Base-by-base conservation (phyloP, 1,140 invertebrate species). In the Vanessa tameamea region DNA sequence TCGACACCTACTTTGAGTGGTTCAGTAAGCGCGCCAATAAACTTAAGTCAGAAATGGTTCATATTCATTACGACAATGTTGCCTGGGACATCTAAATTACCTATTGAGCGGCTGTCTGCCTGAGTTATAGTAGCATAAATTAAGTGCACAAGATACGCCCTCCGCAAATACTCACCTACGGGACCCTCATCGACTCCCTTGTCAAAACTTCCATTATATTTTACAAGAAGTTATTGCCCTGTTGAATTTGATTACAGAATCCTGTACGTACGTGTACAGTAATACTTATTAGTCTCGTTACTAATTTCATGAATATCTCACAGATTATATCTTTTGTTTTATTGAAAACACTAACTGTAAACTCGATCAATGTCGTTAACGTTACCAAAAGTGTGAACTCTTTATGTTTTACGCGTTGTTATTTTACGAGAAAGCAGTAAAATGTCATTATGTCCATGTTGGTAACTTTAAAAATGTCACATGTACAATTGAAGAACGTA, bases 91-190 rank as follows among this genome's bases (percentile, higher is more conserved):
- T 89, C 89, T 91, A 91, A 91, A 91, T 91, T 88, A 91, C 88
- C 86, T 88, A 91, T 87, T 84, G 85, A 82, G 73, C 78, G 78
- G 76, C 87, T 82, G 88, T 89, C 86, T 75, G 79, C 31, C 77
- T 89, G 88, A 91, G 86, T 89, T 91, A 91, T 90, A 84, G 89
- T 84, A 81, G 73, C 88, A 90, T 91, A 91, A 91, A 90, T 90
- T 88, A 88, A 83, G 76, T 81, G 77, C 77, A 72, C 51, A 47
- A 85, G 75, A 72, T 82, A 87, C 85, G 86, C 86, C 87, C 82
- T 82, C 75, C 67, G 68, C 78, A 68, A 53, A 77, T 72, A 79
- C 23, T 76, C 75, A 70, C 67, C 70, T 72, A 75, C 65, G 66
- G 73, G 20, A 71, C 71, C 70, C 68, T 50, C 50, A 64, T 61